Conservation (phyloP, 2,888 invertebrate species). For the Diplolepis rosae region DNA sequence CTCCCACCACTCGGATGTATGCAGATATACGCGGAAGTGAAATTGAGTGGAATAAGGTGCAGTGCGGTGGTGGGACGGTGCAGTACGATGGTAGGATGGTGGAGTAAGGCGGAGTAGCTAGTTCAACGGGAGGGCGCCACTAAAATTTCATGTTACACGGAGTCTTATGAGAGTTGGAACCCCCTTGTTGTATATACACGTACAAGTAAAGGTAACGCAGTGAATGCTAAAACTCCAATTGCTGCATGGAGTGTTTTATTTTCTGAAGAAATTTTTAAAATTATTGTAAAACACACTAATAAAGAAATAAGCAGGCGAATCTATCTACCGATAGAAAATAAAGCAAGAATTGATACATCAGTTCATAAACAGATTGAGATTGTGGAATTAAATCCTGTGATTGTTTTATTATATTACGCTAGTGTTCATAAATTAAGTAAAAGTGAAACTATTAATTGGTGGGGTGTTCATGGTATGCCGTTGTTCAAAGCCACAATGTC, state of each 20-base stretch:
- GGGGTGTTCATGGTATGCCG: slow-evolving; percentile 39
- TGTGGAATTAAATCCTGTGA: slow-evolving; percentile 35
- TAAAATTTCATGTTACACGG: too few species aligned
- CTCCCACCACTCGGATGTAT: too few species aligned
- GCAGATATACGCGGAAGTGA: too few species aligned
- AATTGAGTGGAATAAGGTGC: too few species aligned
- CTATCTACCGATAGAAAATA: background rate
- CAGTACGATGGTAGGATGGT: too few species aligned
- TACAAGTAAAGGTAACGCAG: slow-evolving; percentile 23
- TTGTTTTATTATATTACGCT: slow-evolving; percentile 36
- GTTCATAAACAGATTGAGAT: slow-evolving; percentile 26
- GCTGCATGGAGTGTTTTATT: slow-evolving; percentile 34
- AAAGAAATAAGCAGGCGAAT: slow-evolving; percentile 17
- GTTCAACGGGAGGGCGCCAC: too few species aligned
- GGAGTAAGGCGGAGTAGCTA: too few species aligned
- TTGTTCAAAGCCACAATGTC: slow-evolving; percentile 34
- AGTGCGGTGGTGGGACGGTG: too few species aligned
- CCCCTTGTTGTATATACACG: background rate
- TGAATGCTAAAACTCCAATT: slow-evolving; percentile 21
- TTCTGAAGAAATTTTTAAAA: slow-evolving; percentile 34
- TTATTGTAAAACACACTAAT: slow-evolving; percentile 30
- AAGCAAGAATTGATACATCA: background rate
- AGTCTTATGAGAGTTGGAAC: too few species aligned
- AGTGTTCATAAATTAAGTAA: slow-evolving; percentile 30
- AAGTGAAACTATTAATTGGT: slow-evolving; percentile 31